These are phyloP conservation scores for Lagria hirta DNA, from an alignment of 2,888 invertebrate genomes.

Conservation along the genomic window DNA sequence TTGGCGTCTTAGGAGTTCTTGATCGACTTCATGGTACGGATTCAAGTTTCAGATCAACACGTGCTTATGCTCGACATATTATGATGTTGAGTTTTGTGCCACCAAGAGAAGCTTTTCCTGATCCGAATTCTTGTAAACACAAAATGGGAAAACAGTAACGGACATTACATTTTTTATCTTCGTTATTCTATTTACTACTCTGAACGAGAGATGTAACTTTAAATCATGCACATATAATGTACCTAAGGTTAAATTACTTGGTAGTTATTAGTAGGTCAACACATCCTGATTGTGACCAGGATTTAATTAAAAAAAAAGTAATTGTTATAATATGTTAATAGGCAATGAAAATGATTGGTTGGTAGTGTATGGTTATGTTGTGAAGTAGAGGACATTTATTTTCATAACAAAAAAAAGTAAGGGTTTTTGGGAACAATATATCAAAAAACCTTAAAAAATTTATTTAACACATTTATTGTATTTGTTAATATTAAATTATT, in stretches of 20 bases:
- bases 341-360: too few relatives aligned
- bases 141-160: slow-evolving; percentile 44
- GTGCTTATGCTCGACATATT: slow-evolving; percentile 70
- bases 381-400: slow-evolving; percentile 7
- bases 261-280: slow-evolving; percentile 21
- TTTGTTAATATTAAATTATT: background rate
- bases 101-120: slow-evolving; percentile 68
- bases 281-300: slow-evolving; percentile 28
- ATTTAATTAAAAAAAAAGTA: slow-evolving; percentile 9
- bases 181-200: too few relatives aligned
- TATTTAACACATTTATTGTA: slow-evolving; percentile 6
- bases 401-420: slow-evolving; percentile 14
- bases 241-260: slow-evolving; percentile 20
- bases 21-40: slow-evolving; percentile 85
- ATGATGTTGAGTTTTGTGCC: slow-evolving; percentile 70
- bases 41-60: slow-evolving; percentile 69
- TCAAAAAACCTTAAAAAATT: slow-evolving; percentile 9
- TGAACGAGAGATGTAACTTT: slow-evolving; percentile 11
- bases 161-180: slow-evolving; percentile 1
- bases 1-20: slow-evolving; percentile 77
- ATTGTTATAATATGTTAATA: slow-evolving; percentile 2
- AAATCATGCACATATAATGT: slow-evolving; percentile 22
- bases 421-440: slow-evolving; percentile 26
- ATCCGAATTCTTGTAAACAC: slow-evolving; percentile 54
- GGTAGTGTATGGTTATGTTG: too few relatives aligned